phyloP scores from a whole-genome alignment of 2,797 vertebrate species.

The Hydrophis major region DNA sequence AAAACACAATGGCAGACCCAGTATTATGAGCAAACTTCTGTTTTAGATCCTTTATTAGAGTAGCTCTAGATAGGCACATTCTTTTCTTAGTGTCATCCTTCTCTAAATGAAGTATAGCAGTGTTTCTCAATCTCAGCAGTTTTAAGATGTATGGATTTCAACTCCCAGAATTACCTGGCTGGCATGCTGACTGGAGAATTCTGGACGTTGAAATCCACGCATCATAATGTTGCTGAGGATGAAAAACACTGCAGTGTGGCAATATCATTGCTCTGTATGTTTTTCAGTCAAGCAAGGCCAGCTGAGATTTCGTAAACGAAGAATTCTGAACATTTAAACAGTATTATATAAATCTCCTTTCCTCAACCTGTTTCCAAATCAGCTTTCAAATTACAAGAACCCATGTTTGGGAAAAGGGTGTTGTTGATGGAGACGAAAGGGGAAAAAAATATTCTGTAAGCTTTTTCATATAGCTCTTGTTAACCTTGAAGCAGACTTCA shows the following conservation, averaged over 20 bases:
- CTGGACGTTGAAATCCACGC: not conserved
- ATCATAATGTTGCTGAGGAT: not conserved
- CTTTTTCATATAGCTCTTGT: conserved; percentile 25
- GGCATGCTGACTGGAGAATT: not conserved
- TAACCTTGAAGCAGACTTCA: conserved; percentile 7
- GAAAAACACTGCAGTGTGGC: not conserved
- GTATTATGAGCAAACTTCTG: not conserved
- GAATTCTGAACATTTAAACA: not conserved
- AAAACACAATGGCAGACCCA: not conserved
- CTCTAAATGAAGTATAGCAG: not conserved
- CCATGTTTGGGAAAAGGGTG: not conserved
- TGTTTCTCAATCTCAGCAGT: not conserved
- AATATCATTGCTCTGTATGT: not conserved
- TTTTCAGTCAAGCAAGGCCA: not conserved
- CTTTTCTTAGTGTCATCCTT: not conserved
- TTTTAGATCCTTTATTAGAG: not conserved
- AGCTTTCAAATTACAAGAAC: not conserved
- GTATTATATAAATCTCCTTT: not conserved
- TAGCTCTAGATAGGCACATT: not conserved
- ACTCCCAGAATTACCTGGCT: not conserved
- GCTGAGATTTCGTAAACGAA: not conserved
- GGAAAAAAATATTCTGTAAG: not conserved
- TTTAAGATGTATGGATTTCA: not conserved
- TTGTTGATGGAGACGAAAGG: not conserved
- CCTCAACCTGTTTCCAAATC: not conserved